Evolutionary conservation across 1,140 invertebrate genomes (phyloP), one percentile per base, ranked within the genome.

Genomic region (Lepidurus arcticus): DNA sequence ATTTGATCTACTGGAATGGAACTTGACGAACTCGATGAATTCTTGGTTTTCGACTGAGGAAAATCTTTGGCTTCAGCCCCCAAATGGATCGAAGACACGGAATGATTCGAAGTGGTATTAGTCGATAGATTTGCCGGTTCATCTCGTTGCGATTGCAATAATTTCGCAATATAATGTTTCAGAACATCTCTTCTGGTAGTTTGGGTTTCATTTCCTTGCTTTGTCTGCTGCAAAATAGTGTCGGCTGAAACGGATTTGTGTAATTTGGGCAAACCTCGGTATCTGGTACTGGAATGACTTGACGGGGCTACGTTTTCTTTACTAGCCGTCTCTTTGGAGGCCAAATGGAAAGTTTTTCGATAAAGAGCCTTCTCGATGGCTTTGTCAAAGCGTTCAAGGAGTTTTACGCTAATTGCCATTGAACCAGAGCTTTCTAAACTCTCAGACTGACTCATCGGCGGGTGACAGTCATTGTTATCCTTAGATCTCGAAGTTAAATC

Each of bases 11-110:
- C 53, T n/a, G 5, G n/a, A 65, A 9, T 7, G 7, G 53, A 65
- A 13, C 9, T 7, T 65, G 13, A 65, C 6, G 53, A 13, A 65
- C 53, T 65, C 6, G 53, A 11, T 65, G 21, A 65, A 16, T 21
- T 65, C 21, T 65, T 13, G 53, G 53, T 65, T 16, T 13, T 65
- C 16, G 53, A 21, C 53, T 65, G 16, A 65, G 53, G 53, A 65
- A 65, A 65, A 21, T 65, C 53, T 16, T 16, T 65, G 16, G 53
- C 53, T 65, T 65, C 53, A 13, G 53, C 53, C 7, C 53, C 53
- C 53, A 65, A 65, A 65, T 21, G 53, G 53, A 65, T 65, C 21
- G 53, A 65, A n/a, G 53, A 65, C 53, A 65, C 53, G 16, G 53
- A 65, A 65, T n/a, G 53, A 16, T 21, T 65, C 1, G 53, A 65